Evolutionary conservation across 2,113 vertebrate genomes (phyloP).

Genomic region (Lagenorhynchus albirostris): DNA sequence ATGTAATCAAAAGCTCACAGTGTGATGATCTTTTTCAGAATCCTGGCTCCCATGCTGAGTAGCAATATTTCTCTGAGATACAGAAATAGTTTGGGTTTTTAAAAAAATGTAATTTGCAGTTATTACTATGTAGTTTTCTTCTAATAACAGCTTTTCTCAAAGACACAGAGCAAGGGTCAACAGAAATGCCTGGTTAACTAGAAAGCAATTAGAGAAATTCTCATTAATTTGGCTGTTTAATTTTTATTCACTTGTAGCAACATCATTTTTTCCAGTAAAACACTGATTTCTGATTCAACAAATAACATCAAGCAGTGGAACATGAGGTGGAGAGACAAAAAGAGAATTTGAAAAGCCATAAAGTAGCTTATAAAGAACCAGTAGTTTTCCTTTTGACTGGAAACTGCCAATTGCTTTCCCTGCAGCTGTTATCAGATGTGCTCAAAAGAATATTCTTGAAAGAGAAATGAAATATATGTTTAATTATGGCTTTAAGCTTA

Average conservation of each 20-base stretch:
- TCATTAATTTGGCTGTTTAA: slow-evolving; percentile 55
- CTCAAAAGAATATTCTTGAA: slow-evolving; percentile 44
- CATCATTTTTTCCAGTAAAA: slow-evolving; percentile 49
- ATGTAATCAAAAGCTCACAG: slow-evolving; percentile 74
- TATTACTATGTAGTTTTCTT: slow-evolving; percentile 53
- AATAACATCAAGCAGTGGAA: background rate
- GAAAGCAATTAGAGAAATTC: slow-evolving; percentile 65
- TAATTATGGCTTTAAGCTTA: slow-evolving; percentile 68
- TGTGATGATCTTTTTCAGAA: slow-evolving; percentile 78
- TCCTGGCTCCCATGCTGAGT: slow-evolving; percentile 77
- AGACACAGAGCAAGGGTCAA: slow-evolving; percentile 46
- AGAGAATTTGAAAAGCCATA: slow-evolving; percentile 29
- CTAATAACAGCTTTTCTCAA: slow-evolving; percentile 1
- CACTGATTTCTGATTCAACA: slow-evolving; percentile 61
- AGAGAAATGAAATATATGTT: slow-evolving; percentile 62
- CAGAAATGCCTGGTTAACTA: slow-evolving; percentile 60
- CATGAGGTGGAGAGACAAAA: background rate
- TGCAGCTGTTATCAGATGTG: slow-evolving; percentile 28
- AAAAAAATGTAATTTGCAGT: slow-evolving; percentile 31
- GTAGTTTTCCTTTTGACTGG: background rate
- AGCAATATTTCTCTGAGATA: slow-evolving; percentile 69
- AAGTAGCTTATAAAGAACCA: slow-evolving; percentile 21
- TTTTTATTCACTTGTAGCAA: slow-evolving; percentile 54
- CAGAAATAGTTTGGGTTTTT: slow-evolving; percentile 37
- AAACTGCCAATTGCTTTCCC: slow-evolving; percentile 6